Evolutionary conservation across 2,797 vertebrate species (phyloP).

Genomic region (Cryptoprocta ferox): DNA sequence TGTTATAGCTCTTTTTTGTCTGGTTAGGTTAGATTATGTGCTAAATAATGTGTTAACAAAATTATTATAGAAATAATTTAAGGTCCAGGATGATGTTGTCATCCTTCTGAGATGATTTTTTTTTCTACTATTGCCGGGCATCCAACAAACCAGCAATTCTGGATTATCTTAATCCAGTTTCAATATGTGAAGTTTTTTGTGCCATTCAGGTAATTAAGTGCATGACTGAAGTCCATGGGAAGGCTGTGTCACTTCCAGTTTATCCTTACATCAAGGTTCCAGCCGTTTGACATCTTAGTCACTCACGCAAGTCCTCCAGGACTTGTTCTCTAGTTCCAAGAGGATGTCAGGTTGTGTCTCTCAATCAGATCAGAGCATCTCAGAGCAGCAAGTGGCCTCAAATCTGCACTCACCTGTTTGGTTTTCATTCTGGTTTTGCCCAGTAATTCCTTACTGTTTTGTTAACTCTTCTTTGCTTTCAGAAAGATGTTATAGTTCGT

Average conservation of each 20-base stretch:
- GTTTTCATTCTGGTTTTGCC: background rate
- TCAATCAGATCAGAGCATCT: background rate
- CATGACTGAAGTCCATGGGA: background rate
- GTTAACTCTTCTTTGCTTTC: background rate
- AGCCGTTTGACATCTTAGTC: background rate
- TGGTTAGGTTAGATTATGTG: background rate
- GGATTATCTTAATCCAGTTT: background rate
- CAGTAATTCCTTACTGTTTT: background rate
- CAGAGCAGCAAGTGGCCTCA: background rate
- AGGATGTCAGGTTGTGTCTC: background rate
- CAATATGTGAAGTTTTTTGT: conserved; percentile 8
- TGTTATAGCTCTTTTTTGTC: background rate
- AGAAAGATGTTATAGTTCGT: background rate
- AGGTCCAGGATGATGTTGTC: background rate
- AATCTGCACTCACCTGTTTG: background rate
- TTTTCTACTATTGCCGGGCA: background rate
- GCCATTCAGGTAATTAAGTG: background rate
- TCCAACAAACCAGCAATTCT: background rate
- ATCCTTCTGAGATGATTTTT: background rate
- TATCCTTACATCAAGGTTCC: background rate
- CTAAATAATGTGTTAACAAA: background rate
- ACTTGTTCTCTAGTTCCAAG: background rate
- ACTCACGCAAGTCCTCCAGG: background rate
- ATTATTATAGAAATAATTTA: conserved; percentile 47
- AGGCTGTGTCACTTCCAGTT: background rate